Evolutionary conservation across 2,797 vertebrate species (phyloP).

Genomic region (Choloepus didactylus): DNA sequence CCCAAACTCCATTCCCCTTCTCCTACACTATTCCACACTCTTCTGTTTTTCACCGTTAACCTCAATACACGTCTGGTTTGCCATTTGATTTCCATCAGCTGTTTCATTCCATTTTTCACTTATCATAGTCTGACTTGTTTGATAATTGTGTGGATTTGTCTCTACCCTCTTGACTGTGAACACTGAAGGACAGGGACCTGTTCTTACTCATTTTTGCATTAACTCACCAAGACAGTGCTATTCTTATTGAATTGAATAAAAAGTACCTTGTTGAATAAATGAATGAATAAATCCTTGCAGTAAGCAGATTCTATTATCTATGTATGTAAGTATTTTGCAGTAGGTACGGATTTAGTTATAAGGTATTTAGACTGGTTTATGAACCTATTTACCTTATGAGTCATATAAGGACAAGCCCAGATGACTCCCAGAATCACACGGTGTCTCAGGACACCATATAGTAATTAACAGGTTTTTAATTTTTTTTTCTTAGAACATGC

Average conservation of each 20-base stretch:
- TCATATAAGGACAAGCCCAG: neutral
- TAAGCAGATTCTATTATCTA: neutral
- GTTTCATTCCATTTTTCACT: neutral
- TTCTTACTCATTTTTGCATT: neutral
- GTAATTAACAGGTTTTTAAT: neutral
- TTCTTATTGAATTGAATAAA: neutral
- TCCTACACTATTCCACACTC: neutral
- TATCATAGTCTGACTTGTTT: neutral
- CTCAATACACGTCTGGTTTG: neutral
- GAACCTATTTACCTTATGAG: neutral
- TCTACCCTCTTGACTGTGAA: neutral
- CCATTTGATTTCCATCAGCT: neutral
- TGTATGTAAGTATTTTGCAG: slow-evolving; percentile 27
- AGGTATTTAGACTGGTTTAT: neutral
- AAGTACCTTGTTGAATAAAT: neutral
- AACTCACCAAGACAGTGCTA: neutral
- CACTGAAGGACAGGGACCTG: neutral
- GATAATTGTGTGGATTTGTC: neutral
- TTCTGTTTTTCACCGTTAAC: neutral
- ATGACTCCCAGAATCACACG: neutral
- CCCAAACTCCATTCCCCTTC: neutral
- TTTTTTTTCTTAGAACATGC: neutral
- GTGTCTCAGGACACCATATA: neutral
- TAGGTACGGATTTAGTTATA: neutral
- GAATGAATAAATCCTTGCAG: neutral